Evolutionary conservation across 1,140 invertebrate species (phyloP).

Genomic region (Trinorchestia longiramus): DNA sequence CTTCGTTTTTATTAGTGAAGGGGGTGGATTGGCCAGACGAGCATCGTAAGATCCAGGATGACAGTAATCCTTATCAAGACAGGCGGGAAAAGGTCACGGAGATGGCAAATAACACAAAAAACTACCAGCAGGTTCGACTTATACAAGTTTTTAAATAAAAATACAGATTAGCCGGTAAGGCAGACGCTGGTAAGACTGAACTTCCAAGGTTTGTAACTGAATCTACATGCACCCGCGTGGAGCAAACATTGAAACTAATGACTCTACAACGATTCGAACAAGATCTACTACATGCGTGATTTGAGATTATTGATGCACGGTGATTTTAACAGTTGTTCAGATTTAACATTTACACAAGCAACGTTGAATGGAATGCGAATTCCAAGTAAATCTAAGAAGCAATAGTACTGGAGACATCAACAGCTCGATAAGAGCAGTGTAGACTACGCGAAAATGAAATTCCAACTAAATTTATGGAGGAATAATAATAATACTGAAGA

Average conservation of each 20-base stretch:
- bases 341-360: background rate
- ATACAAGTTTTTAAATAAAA: no score
- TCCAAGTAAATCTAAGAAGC: no score
- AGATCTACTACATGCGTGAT: background rate
- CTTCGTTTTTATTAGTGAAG: background rate
- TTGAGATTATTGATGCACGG: background rate
- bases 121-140: background rate
- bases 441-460: background rate
- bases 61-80: constrained; percentile 1
- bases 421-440: no score
- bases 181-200: no score
- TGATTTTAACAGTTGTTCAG: background rate
- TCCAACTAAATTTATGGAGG: background rate
- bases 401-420: no score
- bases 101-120: background rate
- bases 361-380: no score
- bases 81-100: background rate
- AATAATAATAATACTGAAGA: background rate
- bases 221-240: no score
- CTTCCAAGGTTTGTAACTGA: background rate
- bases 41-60: background rate
- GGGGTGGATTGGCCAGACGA: background rate
- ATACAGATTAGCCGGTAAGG: no score
- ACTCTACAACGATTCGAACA: background rate
- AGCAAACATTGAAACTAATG: background rate